Evolutionary conservation across 1,140 invertebrate genomes (phyloP), one percentile per base, ranked within the genome.

Genomic region (Sogatella furcifera): DNA sequence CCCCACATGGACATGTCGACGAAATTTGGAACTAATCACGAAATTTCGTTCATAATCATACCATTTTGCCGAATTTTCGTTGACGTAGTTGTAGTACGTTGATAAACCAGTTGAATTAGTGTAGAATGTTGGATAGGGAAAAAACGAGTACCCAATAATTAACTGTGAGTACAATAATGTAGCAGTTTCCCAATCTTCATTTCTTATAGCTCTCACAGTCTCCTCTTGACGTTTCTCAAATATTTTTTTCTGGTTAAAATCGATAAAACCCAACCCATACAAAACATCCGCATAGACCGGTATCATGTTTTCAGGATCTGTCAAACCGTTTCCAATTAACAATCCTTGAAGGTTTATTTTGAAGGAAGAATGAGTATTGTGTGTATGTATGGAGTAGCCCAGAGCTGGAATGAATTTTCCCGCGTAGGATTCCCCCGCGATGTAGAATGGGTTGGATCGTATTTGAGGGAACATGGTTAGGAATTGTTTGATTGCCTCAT

Each of bases 241-340:
- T 10, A 62, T 21, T 38, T 54, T 41, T 38, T 43, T 57, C 57
- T 38, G 63, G 24, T 68, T 66, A 4, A 28, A 21, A 61, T 62
- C 62, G 4, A 63, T 52, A 5, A 69, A 73, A 0, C 91, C 91
- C 46, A 90, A 72, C 68, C 89, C 84, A 70, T 89, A 92, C 49
- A 95, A 78, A 73, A 89, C 90, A 65, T 88, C 82, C 9, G 87
- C 84, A 69, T 92, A 93, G 11, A 84, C 70, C 10, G 55, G 13
- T 0, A 89, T 69, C 75, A 92, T 89, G 70, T 88, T 82, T 24
- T 82, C 74, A 0, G 91, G 91, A 75, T 94, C 92, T 61, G 81
- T 85, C 0, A 92, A 73, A 0, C 90, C 91, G 75, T 94, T 91
- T 0, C 90, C 91, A 69, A 95, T 93, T 0, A 87, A 84, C 61